Conservation (phyloP, 2,113 vertebrate genomes). For the Pteruthius melanotis region DNA sequence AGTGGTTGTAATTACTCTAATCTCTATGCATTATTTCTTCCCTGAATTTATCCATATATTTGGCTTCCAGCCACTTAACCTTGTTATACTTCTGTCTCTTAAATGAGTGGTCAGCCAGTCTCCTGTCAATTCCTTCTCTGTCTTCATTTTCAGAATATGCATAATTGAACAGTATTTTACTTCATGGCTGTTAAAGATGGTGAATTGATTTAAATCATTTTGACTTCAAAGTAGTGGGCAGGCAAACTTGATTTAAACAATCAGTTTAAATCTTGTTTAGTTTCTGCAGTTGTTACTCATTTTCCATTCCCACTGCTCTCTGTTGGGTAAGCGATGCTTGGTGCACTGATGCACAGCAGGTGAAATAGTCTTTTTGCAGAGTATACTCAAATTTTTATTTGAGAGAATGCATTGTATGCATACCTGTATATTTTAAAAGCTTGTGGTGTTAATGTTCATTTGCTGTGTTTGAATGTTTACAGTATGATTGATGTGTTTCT, state of each 20-base stretch:
- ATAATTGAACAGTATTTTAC: constrained; percentile 47
- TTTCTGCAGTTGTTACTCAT: background rate
- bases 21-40: background rate
- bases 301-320: background rate
- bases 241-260: constrained; percentile 6
- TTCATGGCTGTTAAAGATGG: background rate
- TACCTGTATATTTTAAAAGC: background rate
- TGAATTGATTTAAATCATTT: constrained; percentile 26
- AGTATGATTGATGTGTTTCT: background rate
- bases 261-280: background rate
- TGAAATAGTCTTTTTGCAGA: background rate
- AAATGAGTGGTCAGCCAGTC: background rate
- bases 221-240: background rate
- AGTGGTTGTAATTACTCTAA: background rate
- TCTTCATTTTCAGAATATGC: constrained; percentile 28
- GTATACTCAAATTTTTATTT: background rate
- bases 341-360: rapidly evolving
- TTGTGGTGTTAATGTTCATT: background rate
- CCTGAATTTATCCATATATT: constrained; percentile 13
- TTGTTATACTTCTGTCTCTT: constrained; percentile 22
- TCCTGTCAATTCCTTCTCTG: constrained; percentile 20
- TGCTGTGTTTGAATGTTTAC: background rate
- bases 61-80: constrained; percentile 41
- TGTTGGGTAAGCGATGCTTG: background rate
- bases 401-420: background rate